Conservation (phyloP, 2,797 vertebrate species). For the Pangasius krempfi region DNA sequence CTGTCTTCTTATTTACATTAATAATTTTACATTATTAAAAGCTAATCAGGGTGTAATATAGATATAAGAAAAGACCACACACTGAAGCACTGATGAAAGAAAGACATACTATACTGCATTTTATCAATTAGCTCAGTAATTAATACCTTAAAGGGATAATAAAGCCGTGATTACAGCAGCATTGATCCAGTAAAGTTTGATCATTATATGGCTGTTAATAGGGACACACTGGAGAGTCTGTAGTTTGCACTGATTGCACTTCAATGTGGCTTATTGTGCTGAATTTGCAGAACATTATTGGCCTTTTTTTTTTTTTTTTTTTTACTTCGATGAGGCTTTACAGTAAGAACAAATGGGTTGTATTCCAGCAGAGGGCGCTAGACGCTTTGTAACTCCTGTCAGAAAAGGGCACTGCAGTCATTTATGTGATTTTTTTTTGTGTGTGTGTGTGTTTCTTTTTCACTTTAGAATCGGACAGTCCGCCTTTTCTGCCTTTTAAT, state of each 20-base stretch:
- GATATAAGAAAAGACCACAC: background rate
- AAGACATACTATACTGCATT: conserved; percentile 63
- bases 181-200: conserved; percentile 67
- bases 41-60: background rate
- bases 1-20: background rate
- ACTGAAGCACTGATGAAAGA: conserved; percentile 42
- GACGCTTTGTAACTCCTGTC: conserved; percentile 72
- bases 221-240: conserved; percentile 67
- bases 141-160: conserved; percentile 70
- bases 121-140: conserved; percentile 72
- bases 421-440: conserved; percentile 62
- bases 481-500: conserved; percentile 61
- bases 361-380: conserved; percentile 83
- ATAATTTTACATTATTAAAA: background rate
- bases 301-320: conserved; percentile 51
- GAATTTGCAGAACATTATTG: conserved; percentile 69
- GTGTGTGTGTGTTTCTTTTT: conserved; percentile 30
- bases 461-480: conserved; percentile 60
- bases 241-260: conserved; percentile 76
- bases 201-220: conserved; percentile 73
- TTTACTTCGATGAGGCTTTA: conserved; percentile 64
- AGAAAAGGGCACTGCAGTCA: conserved; percentile 32
- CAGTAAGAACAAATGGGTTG: conserved; percentile 47
- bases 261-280: conserved; percentile 76
- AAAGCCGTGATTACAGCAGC: conserved; percentile 65